Evolutionary conservation across 2,113 vertebrate genomes (phyloP), one percentile per base, ranked within the genome.

Genomic region (Megaleporinus macrocephalus): DNA sequence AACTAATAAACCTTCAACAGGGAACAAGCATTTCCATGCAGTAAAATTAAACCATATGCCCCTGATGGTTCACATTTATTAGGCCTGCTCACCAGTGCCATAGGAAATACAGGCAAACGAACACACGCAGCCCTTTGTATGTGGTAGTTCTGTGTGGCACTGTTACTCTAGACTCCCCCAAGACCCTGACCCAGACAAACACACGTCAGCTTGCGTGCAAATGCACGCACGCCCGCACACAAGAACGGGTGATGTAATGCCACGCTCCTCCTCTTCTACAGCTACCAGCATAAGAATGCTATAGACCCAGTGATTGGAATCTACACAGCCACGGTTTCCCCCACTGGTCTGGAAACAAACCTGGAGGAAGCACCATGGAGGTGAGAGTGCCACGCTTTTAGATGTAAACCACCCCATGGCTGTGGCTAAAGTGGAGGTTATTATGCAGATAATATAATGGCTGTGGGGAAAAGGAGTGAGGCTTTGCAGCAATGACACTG

Each of bases 31-130:
- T 59, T 73, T 73, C 66, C 44, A 65, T 22, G 36, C 44, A 26
- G 70, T 81, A 74, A 78, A 86, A 36, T 71, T 63, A 65, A 59
- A 44, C 63, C 3, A 75, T 79, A 66, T 75, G 62, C 29, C 10
- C 49, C 24, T 9, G 41, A 33, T 20, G 33, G 24, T 44, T 24
- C 18, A 57, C 66, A 30, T 79, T 70, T 59, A 78, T 75, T 76
- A 81, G 75, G 59, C 36, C 12, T 55, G 51, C 57, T 71, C n/a
- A 26, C 51, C 36, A 53, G 29, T n/a, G 22, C 24, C 59, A 62
- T 29, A 78, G 65, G 62, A 73, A 71, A 62, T 18, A 30, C 44
- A 55, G 15, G 16, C 10, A 36, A 18, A 53, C 63, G 18, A 63
- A 51, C 20, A 51, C 85, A 69, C 30, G 15, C 13, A 26, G 57